These are phyloP conservation scores for Hemistola chrysoprasaria DNA, from an alignment of 2,888 invertebrate species.

Conservation along the genomic window DNA sequence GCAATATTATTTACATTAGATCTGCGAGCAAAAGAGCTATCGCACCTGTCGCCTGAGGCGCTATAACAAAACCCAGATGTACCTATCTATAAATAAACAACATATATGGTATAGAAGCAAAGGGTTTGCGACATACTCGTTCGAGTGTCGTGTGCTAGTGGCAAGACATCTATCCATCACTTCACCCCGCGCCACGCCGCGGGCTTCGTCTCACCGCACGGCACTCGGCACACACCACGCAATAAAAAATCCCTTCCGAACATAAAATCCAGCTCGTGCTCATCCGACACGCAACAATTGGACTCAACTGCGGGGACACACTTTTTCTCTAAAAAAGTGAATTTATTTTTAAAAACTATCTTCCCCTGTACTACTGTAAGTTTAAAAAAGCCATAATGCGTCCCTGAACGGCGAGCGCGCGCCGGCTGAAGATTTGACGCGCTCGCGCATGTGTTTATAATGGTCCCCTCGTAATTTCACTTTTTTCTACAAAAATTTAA, in stretches of 20 bases:
- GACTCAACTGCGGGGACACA: slow-evolving; percentile 72
- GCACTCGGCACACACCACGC: slow-evolving; percentile 66
- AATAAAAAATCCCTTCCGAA: slow-evolving; percentile 76
- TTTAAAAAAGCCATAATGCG: slow-evolving; percentile 78
- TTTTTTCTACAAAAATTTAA: slow-evolving; percentile 68
- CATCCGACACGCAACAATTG: slow-evolving; percentile 82
- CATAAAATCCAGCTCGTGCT: slow-evolving; percentile 79
- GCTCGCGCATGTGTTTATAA: slow-evolving; percentile 81
- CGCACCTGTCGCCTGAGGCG: slow-evolving; percentile 40
- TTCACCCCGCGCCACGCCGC: slow-evolving; percentile 34
- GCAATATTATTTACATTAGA: slow-evolving; percentile 12
- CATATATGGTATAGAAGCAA: slow-evolving; percentile 29
- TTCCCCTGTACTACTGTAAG: slow-evolving; percentile 65
- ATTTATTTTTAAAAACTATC: slow-evolving; percentile 76
- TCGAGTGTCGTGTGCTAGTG: slow-evolving; percentile 47
- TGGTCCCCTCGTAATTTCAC: slow-evolving; percentile 76
- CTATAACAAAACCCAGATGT: slow-evolving; percentile 31
- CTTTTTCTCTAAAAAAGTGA: slow-evolving; percentile 71
- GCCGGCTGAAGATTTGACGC: slow-evolving; percentile 82
- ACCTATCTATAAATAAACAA: slow-evolving; percentile 29
- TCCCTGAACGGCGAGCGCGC: slow-evolving; percentile 64
- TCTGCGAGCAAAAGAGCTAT: slow-evolving; percentile 17
- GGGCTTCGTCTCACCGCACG: slow-evolving; percentile 41
- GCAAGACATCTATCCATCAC: slow-evolving; percentile 48
- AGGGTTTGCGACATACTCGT: slow-evolving; percentile 48